Conservation (phyloP, 2,797 vertebrate species). For the Acanthurus leucopareius region DNA sequence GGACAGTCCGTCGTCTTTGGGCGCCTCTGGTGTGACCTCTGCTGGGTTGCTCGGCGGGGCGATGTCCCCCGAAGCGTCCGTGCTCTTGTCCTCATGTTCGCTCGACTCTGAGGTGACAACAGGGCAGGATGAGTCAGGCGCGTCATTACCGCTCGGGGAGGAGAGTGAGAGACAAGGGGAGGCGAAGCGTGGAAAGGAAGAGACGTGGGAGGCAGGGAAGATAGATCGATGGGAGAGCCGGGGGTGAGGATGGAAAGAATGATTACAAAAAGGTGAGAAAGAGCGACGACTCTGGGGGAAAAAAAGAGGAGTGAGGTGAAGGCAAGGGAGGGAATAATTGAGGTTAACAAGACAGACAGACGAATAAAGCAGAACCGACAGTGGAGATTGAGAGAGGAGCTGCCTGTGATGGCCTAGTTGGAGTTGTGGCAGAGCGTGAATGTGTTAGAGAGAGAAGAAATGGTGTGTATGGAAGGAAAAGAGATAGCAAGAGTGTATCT, state of each 20-base stretch:
- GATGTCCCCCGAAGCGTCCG: conserved; percentile 90
- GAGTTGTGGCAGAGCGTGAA: conserved; percentile 60
- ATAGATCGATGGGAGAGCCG: conserved; percentile 44
- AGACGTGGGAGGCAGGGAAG: conserved; percentile 23
- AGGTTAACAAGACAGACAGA: conserved; percentile 59
- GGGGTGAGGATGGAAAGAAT: conserved; percentile 16
- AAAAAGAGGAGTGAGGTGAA: conserved; percentile 29
- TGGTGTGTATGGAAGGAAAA: conserved; percentile 35
- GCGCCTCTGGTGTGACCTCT: conserved; percentile 85
- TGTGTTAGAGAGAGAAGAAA: conserved; percentile 48
- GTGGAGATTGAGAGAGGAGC: conserved; percentile 47
- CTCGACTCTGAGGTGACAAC: conserved; percentile 90
- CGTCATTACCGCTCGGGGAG: conserved; percentile 26
- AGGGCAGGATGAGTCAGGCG: conserved; percentile 56
- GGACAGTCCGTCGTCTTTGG: conserved; percentile 87
- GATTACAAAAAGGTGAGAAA: conserved; percentile 58
- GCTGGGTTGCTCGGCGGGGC: conserved; percentile 83
- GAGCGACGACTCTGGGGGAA: conserved; percentile 48
- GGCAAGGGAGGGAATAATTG: conserved; percentile 44
- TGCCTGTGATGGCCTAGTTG: conserved; percentile 72
- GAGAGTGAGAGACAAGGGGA: conserved; percentile 43
- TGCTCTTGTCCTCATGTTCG: conserved; percentile 96
- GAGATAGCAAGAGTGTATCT: conserved; percentile 31
- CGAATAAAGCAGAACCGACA: conserved; percentile 59
- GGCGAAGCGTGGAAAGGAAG: conserved; percentile 32